These are phyloP conservation scores for Marmota flaviventris DNA, from an alignment of 2,113 vertebrate species.

Conservation along the genomic window DNA sequence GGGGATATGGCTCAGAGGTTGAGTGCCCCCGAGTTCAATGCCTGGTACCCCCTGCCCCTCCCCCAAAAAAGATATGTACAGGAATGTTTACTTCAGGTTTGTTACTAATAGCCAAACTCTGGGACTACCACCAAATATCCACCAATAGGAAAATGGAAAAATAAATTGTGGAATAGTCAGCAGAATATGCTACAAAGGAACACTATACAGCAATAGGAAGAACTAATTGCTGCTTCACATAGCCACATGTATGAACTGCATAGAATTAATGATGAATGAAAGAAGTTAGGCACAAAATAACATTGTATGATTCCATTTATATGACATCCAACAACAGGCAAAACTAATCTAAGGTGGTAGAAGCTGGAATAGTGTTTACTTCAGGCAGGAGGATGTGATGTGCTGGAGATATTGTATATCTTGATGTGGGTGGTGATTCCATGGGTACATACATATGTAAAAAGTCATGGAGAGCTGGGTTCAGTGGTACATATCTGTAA, in stretches of 20 bases:
- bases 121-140: not conserved
- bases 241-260: not conserved
- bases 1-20: no score
- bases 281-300: slow-evolving; percentile 41
- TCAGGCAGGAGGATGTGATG: not conserved
- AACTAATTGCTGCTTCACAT: not conserved
- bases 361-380: not conserved
- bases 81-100: slow-evolving; percentile 43
- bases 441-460: not conserved
- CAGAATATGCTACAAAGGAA: not conserved
- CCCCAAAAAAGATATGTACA: not conserved
- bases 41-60: no score
- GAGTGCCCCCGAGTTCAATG: no score
- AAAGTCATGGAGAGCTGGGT: not conserved
- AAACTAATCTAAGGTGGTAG: not conserved
- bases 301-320: slow-evolving; percentile 18
- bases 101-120: slow-evolving; percentile 7
- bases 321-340: not conserved
- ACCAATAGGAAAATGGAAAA: not conserved
- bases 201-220: not conserved
- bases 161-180: not conserved
- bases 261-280: slow-evolving; percentile 15
- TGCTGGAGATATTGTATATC: not conserved
- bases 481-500: no score
- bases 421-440: slow-evolving; percentile 36